Evolutionary conservation across 2,888 invertebrate species (phyloP), one percentile per base, ranked within the genome.

Genomic region (Macrophya alboannulata): DNA sequence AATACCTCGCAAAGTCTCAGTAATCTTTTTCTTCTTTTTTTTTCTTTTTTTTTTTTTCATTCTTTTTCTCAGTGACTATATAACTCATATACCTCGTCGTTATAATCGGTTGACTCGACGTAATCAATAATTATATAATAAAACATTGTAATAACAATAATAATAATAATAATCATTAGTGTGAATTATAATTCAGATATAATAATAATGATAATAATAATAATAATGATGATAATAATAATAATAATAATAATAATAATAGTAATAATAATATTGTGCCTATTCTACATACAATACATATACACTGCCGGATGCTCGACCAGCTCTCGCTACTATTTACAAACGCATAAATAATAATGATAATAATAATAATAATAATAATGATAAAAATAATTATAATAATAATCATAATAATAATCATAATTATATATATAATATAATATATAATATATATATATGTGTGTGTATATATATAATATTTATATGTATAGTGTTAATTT

Each of bases 281-380:
- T 93, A 93, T 91, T 92, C 93, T 93, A 93, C 93, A 92, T 93
- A 93, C 93, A 93, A 91, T 93, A 93, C 93, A 93, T 93, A 93
- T 92, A 85, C 85, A 93, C 90, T 91, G 87, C 91, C 91, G 91
- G 91, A 90, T 87, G 85, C 88, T 87, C 88, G 88, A 88, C 88
- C 89, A 89, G 87, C 77, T 86, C 85, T 86, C 82, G 91, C 93
- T 92, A 93, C 92, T 93, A 93, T 93, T 93, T 93, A 93, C 93
- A 93, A 93, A 93, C 92, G 92, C 92, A 93, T 93, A 93, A 93
- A 93, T 93, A 93, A 93, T 92, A 90, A 90, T 87, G 89, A 90
- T 92, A 90, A 91, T 91, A 89, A 90, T 88, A 43, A 84, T 79
- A 84, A 87, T 85, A 86, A 81, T 85, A 31, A 85, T 81, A 55